These are phyloP conservation scores for Raja brachyura DNA, from an alignment of 2,113 vertebrate genomes.

Conservation along the genomic window DNA sequence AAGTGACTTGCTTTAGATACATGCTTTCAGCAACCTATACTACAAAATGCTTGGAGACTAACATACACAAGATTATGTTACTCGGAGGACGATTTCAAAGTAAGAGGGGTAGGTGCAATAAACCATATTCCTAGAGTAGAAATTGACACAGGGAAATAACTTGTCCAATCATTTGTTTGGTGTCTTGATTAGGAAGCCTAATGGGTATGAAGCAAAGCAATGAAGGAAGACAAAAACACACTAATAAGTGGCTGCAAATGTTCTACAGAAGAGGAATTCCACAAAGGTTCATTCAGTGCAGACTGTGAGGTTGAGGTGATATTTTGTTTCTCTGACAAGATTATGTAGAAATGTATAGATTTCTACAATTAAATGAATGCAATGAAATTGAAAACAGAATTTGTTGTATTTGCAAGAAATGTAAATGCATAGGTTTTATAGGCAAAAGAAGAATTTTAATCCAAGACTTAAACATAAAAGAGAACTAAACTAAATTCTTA, in stretches of 20 bases:
- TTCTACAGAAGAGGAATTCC: not conserved
- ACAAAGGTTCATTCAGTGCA: too few relatives aligned
- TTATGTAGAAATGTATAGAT: not conserved
- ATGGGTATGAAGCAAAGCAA: not conserved
- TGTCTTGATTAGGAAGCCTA: not conserved
- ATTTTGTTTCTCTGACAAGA: not conserved
- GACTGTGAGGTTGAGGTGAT: not conserved
- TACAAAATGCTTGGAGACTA: not conserved
- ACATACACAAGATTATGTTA: not conserved
- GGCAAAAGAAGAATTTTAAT: not conserved
- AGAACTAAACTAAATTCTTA: not conserved
- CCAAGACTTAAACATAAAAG: not conserved
- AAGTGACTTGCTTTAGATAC: not conserved
- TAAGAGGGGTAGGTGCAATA: not conserved
- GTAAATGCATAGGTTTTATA: not conserved
- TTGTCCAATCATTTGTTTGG: too few relatives aligned
- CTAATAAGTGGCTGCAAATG: not conserved
- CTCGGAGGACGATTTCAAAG: not conserved
- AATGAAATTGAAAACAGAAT: not conserved
- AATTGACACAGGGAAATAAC: too few relatives aligned
- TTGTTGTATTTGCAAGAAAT: not conserved
- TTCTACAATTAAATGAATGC: not conserved
- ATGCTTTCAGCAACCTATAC: not conserved
- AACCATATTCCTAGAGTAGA: too few relatives aligned
- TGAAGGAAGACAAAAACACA: not conserved